phyloP scores from a whole-genome alignment of 1,140 invertebrate genomes.

The Sarcophaga bullata region DNA sequence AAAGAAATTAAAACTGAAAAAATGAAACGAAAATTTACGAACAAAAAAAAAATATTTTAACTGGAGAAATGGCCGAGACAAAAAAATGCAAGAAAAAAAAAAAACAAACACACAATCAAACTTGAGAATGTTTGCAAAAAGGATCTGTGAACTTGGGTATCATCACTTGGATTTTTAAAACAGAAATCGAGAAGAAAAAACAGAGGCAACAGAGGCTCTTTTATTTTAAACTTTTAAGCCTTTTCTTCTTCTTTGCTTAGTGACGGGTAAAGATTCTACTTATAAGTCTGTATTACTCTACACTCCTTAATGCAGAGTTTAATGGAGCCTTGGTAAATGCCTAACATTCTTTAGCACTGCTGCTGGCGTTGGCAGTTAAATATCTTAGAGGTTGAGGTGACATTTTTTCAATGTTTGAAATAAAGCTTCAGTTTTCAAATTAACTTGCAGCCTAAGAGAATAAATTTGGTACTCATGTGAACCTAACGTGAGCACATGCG shows the following conservation, averaged over 20 bases:
- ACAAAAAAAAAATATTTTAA: background rate
- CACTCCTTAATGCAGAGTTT: background rate
- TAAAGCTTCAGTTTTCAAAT: no score
- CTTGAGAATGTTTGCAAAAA: background rate
- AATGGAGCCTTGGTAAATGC: no score
- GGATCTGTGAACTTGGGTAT: background rate
- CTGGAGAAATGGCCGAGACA: background rate
- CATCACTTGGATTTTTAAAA: background rate
- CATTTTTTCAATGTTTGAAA: no score
- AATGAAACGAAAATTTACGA: background rate
- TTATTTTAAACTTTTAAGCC: background rate
- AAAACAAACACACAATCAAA: background rate
- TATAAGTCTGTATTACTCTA: background rate
- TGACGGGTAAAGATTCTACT: background rate
- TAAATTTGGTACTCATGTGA: no score
- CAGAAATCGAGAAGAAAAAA: background rate
- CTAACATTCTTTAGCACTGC: no score
- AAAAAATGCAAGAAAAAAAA: no score
- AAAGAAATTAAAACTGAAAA: slow-evolving; percentile 24
- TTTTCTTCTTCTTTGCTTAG: background rate
- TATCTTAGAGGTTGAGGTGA: no score
- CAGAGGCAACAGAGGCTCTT: background rate
- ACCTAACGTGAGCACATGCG: no score
- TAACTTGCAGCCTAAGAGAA: no score
- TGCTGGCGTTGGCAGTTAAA: no score